These are phyloP conservation scores for Pavo muticus DNA, from an alignment of 2,113 vertebrate species.

Conservation along the genomic window DNA sequence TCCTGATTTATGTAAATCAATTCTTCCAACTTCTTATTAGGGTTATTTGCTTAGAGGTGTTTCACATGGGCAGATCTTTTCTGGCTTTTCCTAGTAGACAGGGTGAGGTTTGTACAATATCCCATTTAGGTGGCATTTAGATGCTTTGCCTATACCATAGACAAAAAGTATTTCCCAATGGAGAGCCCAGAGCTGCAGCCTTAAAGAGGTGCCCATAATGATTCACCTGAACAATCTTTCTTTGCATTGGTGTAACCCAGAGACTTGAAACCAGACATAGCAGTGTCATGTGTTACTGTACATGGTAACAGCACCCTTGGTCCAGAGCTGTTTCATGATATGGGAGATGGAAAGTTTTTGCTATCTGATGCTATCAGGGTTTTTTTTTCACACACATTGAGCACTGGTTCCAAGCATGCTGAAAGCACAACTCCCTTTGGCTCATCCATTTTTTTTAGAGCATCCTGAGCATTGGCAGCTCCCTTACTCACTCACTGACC, in stretches of 20 bases:
- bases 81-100: accelerated
- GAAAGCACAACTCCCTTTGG: neutral
- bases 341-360: neutral
- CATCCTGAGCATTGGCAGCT: neutral
- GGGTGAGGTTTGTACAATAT: neutral
- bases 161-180: neutral
- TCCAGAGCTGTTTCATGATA: neutral
- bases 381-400: neutral
- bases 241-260: neutral
- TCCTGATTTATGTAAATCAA: neutral
- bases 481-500: neutral
- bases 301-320: neutral
- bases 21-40: neutral
- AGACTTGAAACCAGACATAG: neutral
- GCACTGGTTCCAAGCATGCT: accelerated
- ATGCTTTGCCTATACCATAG: neutral
- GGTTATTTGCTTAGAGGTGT: neutral
- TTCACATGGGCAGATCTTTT: neutral
- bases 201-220: neutral
- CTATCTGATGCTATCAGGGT: neutral
- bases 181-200: neutral
- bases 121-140: neutral
- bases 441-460: neutral
- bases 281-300: neutral
- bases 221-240: neutral